Base-by-base conservation (phyloP, 2,113 vertebrate genomes). In the Puma concolor region DNA sequence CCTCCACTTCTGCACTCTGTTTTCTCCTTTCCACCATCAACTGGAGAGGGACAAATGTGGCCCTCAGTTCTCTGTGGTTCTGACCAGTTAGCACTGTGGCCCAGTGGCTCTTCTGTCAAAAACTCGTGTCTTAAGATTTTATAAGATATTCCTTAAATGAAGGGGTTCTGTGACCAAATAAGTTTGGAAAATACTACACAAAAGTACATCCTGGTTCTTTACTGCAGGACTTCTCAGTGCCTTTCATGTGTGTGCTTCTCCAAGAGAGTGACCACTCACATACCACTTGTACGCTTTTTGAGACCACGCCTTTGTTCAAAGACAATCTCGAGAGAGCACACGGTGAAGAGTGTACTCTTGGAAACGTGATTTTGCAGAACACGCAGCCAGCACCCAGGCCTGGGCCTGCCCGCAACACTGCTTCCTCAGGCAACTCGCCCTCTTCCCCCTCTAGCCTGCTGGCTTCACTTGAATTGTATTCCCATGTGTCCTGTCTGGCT, bases 401-500 rank as follows among this genome's bases (percentile, higher is more conserved):
- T 4, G 7, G 36, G 4, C 54, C 72, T 87, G 71, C 80, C 92
- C 50, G 3, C 6, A 1, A 1, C 0, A 13, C 27, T 10, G 60
- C 25, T 44, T 93, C 67, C 97, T 52, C 10, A 0, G 21, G 85
- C 31, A 10, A 23, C 71, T 27, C 0, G 48, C 57, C 25, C n/a
- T 72, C 93, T 80, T 21, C n/a, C 38, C 38, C 48, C 3, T 93
- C 21, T 48, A 67, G 94, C 74, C 79, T n/a, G 4, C 83, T 48
- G 44, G 69, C 89, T 95, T 95, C 69, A 4, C 89, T 85, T 36
- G 94, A 90, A 96, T 96, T 95, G 81, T 91, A 60, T 97, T 97
- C 77, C 95, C 97, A 66, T 83, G 94, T 63, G 81, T 94, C 93
- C 92, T 33, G 54, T 97, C 97, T 95, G 94, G 95, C 85, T 91